These are phyloP conservation scores for Drosophila tristis DNA, from an alignment of 1,140 invertebrate species.

Conservation along the genomic window DNA sequence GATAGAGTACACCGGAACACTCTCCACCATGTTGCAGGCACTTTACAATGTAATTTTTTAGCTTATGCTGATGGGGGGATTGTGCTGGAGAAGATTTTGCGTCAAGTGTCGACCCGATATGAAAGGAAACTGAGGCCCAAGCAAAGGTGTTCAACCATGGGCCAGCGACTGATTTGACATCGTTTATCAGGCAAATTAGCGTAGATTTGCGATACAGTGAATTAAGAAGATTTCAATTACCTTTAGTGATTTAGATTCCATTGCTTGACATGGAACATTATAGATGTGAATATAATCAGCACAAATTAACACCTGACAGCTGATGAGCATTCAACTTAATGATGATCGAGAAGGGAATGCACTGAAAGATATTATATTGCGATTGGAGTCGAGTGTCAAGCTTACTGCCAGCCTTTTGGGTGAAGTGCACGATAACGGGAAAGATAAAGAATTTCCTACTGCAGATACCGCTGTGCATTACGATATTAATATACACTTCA, in stretches of 20 bases:
- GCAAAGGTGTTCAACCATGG: slow-evolving; percentile 28
- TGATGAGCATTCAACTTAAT: slow-evolving; percentile 23
- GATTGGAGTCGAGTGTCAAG: slow-evolving; percentile 12
- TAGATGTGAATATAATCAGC: slow-evolving; percentile 44
- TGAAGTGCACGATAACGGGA: slow-evolving; percentile 41
- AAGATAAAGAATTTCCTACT: slow-evolving; percentile 51
- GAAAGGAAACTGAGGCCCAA: slow-evolving; percentile 48
- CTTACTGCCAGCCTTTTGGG: slow-evolving; percentile 26
- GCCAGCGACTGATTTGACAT: slow-evolving; percentile 16
- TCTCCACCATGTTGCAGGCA: slow-evolving; percentile 49
- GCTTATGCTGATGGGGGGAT: background rate
- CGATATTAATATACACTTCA: slow-evolving; percentile 31
- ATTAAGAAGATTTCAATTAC: slow-evolving; percentile 39
- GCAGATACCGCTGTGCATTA: slow-evolving; percentile 47
- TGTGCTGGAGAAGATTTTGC: background rate
- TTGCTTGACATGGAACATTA: slow-evolving; percentile 46
- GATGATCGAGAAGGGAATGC: slow-evolving; percentile 29
- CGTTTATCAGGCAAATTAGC: slow-evolving; percentile 58
- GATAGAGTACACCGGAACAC: slow-evolving; percentile 72
- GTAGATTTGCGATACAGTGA: slow-evolving; percentile 33
- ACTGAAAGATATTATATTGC: slow-evolving; percentile 20
- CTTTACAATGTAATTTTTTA: slow-evolving; percentile 8
- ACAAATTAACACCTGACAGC: slow-evolving; percentile 53
- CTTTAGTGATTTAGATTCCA: slow-evolving; percentile 37
- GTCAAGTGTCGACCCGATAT: slow-evolving; percentile 27